Conservation (phyloP, 1,140 invertebrate genomes). For the Drosophila arizonae region DNA sequence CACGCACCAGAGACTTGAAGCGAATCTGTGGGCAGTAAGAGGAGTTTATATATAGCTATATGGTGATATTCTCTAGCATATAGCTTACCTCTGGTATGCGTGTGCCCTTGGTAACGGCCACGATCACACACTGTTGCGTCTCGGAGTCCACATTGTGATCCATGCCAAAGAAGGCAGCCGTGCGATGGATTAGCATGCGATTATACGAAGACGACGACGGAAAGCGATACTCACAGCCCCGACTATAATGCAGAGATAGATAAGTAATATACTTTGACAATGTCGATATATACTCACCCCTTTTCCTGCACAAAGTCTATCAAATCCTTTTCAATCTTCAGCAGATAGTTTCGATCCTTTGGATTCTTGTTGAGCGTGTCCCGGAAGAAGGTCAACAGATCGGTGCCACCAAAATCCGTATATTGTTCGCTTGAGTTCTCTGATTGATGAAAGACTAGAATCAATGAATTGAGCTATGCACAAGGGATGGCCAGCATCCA, state of each 20-base stretch:
- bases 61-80: neutral
- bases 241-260: slow-evolving; percentile 68
- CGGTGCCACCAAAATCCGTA: slow-evolving; percentile 90
- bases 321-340: slow-evolving; percentile 94
- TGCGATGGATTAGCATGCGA: slow-evolving; percentile 96
- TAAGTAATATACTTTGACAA: slow-evolving; percentile 1
- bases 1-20: slow-evolving; percentile 86
- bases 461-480: slow-evolving; percentile 69
- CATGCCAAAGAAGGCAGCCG: slow-evolving; percentile 96
- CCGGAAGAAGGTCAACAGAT: slow-evolving; percentile 93
- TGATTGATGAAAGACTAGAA: slow-evolving; percentile 83
- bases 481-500: slow-evolving; percentile 16
- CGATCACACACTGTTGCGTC: slow-evolving; percentile 91
- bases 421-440: slow-evolving; percentile 92
- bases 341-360: slow-evolving; percentile 92
- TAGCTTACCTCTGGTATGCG: slow-evolving; percentile 86
- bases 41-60: neutral
- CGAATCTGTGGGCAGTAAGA: slow-evolving; percentile 75
- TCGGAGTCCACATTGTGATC: slow-evolving; percentile 95
- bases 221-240: slow-evolving; percentile 90
- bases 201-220: slow-evolving; percentile 96
- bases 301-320: slow-evolving; percentile 92
- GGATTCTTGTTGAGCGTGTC: slow-evolving; percentile 95
- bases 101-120: slow-evolving; percentile 88
- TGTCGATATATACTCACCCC: slow-evolving; percentile 85